Evolutionary conservation across 2,113 vertebrate genomes (phyloP), one percentile per base, ranked within the genome.

Genomic region (Epinephelus moara): DNA sequence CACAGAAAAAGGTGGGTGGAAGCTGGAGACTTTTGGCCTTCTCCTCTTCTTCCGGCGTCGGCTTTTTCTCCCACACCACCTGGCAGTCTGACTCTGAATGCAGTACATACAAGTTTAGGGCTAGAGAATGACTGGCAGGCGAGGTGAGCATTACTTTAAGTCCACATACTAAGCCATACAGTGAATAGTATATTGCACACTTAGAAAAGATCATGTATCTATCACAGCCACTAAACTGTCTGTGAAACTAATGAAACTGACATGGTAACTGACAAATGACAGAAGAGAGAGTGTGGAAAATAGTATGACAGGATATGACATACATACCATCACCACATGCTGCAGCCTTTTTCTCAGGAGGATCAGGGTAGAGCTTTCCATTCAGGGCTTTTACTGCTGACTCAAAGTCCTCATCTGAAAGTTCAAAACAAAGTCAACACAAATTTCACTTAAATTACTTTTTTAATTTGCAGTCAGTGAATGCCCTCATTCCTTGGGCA

Each of bases 321-420:
- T 2, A 72, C 85, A n/a, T 88, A 92, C 87, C 92, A 49, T 80
- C 60, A 67, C 55, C 40, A 75, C 52, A 85, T 11, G 73, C 81
- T 60, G 72, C 81, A n/a, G 80, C 53, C 14, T 30, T 69, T 75
- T 86, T 83, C 85, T 93, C 84, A 70, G 83, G 89, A 80, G 93
- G 76, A 57, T 96, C 96, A 33, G 85, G 88, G 93, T 99, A 99
- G 0, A 99, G 92, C 60, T 94, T 97, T 90, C 98, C 98, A 88
- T 97, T 97, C 81, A 99, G 95, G 40, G 96, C 97, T 88, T 90
- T 97, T 68, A 99, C 96, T 73, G 98, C 98, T 10, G 95, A 96
- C 88, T 98, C 97, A 69, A 95, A 99, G 90, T 98, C 97, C 92
- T 99, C 98, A 95, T 99, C 98, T 99, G 90, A 61, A 89, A 90